A percentile compares a stretch with the other conserved stretches of the same genome.
phyloP scores from a whole-genome alignment of 53 echinoderm and acorn worm species.

The Pentamera pediparva region DNA sequence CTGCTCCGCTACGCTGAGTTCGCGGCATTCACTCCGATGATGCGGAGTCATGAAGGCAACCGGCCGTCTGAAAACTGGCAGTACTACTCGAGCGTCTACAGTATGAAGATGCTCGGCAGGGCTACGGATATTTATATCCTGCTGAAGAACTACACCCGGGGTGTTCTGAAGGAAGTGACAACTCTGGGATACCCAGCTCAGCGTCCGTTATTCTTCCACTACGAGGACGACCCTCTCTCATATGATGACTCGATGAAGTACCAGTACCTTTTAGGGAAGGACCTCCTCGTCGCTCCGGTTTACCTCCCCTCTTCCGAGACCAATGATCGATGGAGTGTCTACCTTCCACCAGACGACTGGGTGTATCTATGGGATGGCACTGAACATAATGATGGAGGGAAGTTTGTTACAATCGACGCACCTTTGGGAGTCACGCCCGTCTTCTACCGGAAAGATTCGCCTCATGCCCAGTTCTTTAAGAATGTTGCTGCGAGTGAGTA shows the following conservation, averaged over 20 bases:
- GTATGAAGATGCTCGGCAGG: conserved; percentile 60
- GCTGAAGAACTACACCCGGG: conserved; percentile 61
- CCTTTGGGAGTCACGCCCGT: conserved; percentile 78
- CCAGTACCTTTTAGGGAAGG: conserved; percentile 80
- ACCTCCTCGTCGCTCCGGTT: conserved; percentile 88
- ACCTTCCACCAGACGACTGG: conserved; percentile 86
- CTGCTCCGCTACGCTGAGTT: conserved; percentile 84
- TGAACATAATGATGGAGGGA: conserved; percentile 45
- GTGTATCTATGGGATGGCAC: conserved; percentile 78
- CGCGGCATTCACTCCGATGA: conserved; percentile 93
- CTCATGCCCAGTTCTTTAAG: conserved; percentile 51
- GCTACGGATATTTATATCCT: conserved; percentile 62
- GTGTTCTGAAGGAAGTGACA: conserved; percentile 52
- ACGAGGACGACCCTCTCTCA: conserved; percentile 53
- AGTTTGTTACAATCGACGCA: conserved; percentile 53
- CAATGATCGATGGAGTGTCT: conserved; percentile 52
- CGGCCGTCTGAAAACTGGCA: conserved; percentile 85
- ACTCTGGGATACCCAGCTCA: conserved; percentile 73
- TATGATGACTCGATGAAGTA: conserved; percentile 62
- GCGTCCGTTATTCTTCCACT: conserved; percentile 90
- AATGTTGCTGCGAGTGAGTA: conserved; percentile 56
- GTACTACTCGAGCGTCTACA: conserved; percentile 73
- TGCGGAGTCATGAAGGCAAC: conserved; percentile 95
- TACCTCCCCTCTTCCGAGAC: conserved; percentile 40
- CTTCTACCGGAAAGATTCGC: conserved; percentile 66